phyloP scores from a whole-genome alignment of 2,113 vertebrate genomes.

The Boulengeromyrus knoepffleri region DNA sequence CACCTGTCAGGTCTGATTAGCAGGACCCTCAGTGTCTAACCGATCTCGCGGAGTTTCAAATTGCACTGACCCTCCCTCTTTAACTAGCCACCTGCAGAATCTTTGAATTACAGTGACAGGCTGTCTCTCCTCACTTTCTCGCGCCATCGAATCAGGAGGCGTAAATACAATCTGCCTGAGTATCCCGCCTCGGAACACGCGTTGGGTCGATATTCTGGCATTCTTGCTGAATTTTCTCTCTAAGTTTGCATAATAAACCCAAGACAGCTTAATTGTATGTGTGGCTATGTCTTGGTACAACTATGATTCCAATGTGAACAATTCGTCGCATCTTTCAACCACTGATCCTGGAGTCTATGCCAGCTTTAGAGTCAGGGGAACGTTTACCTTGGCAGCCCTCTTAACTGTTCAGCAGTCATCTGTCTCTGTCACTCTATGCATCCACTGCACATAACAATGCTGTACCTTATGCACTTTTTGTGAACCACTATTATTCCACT shows the following conservation, averaged over 20 bases:
- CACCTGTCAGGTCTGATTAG: constrained; percentile 38
- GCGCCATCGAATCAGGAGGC: not conserved
- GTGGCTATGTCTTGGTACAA: not conserved
- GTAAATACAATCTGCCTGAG: not conserved
- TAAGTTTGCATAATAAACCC: not conserved
- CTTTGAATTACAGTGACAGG: constrained; percentile 17
- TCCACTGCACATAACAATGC: not conserved
- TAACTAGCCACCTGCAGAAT: constrained; percentile 6
- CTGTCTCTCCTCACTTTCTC: not conserved
- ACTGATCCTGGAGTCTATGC: not conserved
- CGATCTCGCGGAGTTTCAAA: not conserved
- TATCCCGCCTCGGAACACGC: not conserved
- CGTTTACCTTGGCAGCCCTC: not conserved
- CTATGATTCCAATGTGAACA: not conserved
- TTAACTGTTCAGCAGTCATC: not conserved
- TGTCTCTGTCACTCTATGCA: not conserved
- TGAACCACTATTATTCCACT: not conserved
- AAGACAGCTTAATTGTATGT: not conserved
- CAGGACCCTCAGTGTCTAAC: not conserved
- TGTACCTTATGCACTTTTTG: not conserved
- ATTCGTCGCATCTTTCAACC: not conserved
- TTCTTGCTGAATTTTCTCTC: not conserved
- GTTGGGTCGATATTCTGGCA: not conserved
- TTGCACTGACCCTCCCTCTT: not conserved
- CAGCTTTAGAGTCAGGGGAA: not conserved